A percentile compares a stretch with the other conserved stretches of the same genome.
phyloP scores from a whole-genome alignment of 2,113 vertebrate species.

The Rallus limicola region DNA sequence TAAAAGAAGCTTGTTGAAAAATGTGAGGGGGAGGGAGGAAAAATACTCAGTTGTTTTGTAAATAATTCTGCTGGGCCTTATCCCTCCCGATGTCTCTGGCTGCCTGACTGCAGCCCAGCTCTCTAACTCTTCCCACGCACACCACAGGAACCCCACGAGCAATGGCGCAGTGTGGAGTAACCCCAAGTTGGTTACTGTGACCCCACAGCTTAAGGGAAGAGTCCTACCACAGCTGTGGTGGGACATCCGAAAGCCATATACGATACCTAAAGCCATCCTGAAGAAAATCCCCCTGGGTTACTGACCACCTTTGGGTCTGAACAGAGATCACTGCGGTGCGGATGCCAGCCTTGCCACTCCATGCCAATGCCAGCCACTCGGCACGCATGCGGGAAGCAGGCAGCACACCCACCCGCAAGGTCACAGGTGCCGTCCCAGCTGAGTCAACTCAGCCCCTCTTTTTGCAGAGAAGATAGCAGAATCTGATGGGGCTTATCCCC shows the following conservation, averaged over 20 bases:
- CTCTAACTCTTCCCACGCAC: neutral
- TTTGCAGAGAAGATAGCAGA: constrained; percentile 1
- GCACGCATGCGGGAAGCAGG: neutral
- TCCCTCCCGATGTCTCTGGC: neutral
- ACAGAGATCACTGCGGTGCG: neutral
- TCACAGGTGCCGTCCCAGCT: neutral
- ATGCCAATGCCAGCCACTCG: neutral
- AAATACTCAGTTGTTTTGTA: constrained; percentile 9
- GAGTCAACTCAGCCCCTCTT: constrained; percentile 14
- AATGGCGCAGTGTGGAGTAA: neutral
- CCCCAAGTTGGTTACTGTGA: neutral
- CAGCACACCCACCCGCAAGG: neutral
- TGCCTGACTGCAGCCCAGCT: neutral
- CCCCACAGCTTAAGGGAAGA: neutral
- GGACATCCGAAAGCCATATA: neutral
- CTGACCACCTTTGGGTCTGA: neutral
- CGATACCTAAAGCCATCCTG: neutral
- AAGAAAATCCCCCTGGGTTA: neutral
- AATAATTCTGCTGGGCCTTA: neutral
- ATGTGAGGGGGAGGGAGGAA: neutral
- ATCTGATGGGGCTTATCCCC: constrained; percentile 4
- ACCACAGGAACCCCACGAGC: neutral
- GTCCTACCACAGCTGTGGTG: neutral
- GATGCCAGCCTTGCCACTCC: no score
- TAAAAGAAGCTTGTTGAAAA: neutral